Evolutionary conservation across 1,140 invertebrate genomes (phyloP), one percentile per base, ranked within the genome.

Genomic region (Frieseomelitta varia): DNA sequence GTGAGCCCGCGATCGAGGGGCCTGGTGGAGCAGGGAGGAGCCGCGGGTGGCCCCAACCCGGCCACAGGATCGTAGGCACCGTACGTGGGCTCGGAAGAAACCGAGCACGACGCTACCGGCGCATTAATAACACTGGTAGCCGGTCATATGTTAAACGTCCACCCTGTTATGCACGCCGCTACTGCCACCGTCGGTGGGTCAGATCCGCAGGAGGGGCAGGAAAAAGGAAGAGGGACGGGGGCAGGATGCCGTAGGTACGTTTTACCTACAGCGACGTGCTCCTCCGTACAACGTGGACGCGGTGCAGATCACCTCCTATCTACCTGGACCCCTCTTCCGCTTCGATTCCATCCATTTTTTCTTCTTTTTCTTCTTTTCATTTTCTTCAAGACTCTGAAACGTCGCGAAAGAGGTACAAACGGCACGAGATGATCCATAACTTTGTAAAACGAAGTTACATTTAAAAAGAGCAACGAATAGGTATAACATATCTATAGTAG

Each of bases 51-150:
- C 91, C 92, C 86, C 88, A 83, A 87, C 72, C 75, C 58, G 74
- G 73, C 88, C 81, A 72, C 87, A 30, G 80, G 84, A 88, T 88
- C 87, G 87, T 84, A 85, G 84, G 73, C 78, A 83, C 77, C 85
- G 87, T 91, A 88, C 88, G 82, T 90, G 85, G 85, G 79, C 85
- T 86, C 86, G 87, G 88, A 84, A 92, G 91, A 93, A 92, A 92
- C 91, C 89, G 90, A 91, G 91, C 91, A 93, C 92, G 91, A 92
- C 89, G 86, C 90, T 89, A 91, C 87, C 86, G 90, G 85, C 88
- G 93, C 93, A 95, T 95, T 95, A 95, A 95, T 95, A 95, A 95
- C 92, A 94, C 94, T 94, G 93, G 94, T 94, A 95, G 94, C 94
- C 88, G 92, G 91, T 94, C 92, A 94, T 94, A 94, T 94, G 93